Evolutionary conservation across 1,140 invertebrate species (phyloP).

Genomic region (Amyelois transitella): DNA sequence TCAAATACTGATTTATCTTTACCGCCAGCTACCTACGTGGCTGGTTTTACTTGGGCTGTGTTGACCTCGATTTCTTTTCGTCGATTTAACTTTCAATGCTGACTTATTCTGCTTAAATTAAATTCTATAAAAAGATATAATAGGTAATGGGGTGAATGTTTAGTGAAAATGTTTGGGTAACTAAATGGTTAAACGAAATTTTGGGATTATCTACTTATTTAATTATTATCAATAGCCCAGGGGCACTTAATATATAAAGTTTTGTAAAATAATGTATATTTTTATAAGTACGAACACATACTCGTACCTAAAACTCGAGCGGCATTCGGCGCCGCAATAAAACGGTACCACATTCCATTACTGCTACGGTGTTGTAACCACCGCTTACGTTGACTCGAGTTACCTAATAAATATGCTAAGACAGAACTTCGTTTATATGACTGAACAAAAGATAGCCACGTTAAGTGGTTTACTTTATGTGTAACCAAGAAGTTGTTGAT

Average conservation of each 20-base stretch:
- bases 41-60: constrained; percentile 28
- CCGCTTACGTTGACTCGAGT: constrained; percentile 52
- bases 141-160: no score
- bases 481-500: constrained; percentile 4
- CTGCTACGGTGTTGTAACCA: constrained; percentile 58
- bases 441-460: background rate
- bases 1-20: no score
- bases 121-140: constrained; percentile 4
- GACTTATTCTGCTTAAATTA: constrained; percentile 36
- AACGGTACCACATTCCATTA: constrained; percentile 61
- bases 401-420: constrained; percentile 60
- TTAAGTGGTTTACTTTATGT: background rate
- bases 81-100: constrained; percentile 71
- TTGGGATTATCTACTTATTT: no score
- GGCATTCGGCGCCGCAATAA: constrained; percentile 40
- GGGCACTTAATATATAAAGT: background rate
- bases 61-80: constrained; percentile 73
- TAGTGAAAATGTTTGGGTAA: no score
- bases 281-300: background rate
- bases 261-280: constrained; percentile 13
- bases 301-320: constrained; percentile 2
- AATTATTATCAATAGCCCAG: background rate
- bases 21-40: constrained; percentile 58
- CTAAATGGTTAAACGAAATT: no score
- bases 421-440: constrained; percentile 8